Percentiles rank a stretch among this genome's conserved stretches.
phyloP scores from a whole-genome alignment of 1,140 invertebrate species.

The Phymastichus coffea region DNA sequence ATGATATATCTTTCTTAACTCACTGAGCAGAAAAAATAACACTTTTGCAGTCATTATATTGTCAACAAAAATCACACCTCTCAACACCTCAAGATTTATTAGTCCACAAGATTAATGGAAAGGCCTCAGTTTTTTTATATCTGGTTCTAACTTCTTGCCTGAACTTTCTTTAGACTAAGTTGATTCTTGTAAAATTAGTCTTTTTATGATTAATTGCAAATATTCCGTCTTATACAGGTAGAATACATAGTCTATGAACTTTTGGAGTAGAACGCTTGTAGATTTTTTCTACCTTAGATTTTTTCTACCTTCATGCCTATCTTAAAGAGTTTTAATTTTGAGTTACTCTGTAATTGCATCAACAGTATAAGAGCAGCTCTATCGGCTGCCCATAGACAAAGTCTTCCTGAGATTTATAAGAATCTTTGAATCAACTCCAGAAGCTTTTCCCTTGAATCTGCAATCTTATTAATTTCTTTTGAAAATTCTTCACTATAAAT shows the following conservation, averaged over 20 bases:
- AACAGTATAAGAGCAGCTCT: constrained; percentile 82
- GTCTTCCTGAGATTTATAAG: constrained; percentile 63
- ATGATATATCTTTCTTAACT: constrained; percentile 67
- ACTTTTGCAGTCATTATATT: constrained; percentile 81
- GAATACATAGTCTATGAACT: constrained; percentile 72
- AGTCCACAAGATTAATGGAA: constrained; percentile 84
- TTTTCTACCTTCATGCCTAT: constrained; percentile 79
- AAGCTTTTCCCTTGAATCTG: constrained; percentile 69
- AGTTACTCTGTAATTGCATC: constrained; percentile 82
- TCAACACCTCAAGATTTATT: too few species aligned
- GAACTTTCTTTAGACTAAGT: constrained; percentile 39
- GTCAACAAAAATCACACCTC: too few species aligned
- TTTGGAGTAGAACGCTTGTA: constrained; percentile 77
- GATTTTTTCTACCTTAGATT: constrained; percentile 72
- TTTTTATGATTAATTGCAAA: constrained; percentile 25
- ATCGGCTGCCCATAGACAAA: constrained; percentile 80
- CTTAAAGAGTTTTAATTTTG: constrained; percentile 87
- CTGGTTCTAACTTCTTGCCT: too few species aligned
- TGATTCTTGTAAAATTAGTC: constrained; percentile 31
- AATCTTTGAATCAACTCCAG: constrained; percentile 66
- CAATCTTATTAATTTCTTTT: constrained; percentile 71
- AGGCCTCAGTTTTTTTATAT: constrained; percentile 72
- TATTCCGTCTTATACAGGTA: constrained; percentile 20
- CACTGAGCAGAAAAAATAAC: constrained; percentile 73
- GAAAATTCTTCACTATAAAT: constrained; percentile 73